These are phyloP conservation scores for Montipora efflorescens DNA, from an alignment of 64 coral and sea anemone genomes.

Conservation along the genomic window DNA sequence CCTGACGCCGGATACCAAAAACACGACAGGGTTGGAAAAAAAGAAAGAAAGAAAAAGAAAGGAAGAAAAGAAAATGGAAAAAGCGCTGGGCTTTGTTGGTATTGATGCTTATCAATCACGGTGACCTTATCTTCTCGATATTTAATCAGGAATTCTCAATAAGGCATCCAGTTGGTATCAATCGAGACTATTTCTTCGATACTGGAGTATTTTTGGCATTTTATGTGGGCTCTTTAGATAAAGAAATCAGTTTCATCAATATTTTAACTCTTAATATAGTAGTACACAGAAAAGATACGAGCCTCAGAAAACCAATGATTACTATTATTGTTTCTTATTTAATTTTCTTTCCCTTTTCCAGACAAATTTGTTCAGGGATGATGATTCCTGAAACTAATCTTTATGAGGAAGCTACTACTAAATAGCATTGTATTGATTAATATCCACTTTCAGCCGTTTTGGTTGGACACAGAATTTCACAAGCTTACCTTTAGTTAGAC, in stretches of 20 bases:
- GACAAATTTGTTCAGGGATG: background rate
- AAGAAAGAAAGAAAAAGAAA: no score
- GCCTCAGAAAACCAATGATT: background rate
- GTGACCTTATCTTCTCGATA: slow-evolving; percentile 2
- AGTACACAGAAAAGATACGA: no score
- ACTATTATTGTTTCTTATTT: background rate
- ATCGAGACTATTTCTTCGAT: background rate
- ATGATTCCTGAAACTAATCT: background rate
- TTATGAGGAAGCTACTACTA: background rate
- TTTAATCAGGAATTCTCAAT: background rate
- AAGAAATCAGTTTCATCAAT: background rate
- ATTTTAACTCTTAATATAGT: no score
- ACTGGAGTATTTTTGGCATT: background rate
- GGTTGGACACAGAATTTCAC: background rate
- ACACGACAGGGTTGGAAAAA: no score
- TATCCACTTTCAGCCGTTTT: background rate
- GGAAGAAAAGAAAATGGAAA: no score
- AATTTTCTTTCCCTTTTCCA: no score
- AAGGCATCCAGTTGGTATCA: background rate
- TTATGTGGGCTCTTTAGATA: background rate
- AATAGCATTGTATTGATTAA: background rate
- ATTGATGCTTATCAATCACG: no score
- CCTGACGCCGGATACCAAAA: no score
- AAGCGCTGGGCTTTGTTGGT: no score
- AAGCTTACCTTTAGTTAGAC: background rate